phyloP scores from a whole-genome alignment of 2,797 vertebrate genomes.

The Falco biarmicus region DNA sequence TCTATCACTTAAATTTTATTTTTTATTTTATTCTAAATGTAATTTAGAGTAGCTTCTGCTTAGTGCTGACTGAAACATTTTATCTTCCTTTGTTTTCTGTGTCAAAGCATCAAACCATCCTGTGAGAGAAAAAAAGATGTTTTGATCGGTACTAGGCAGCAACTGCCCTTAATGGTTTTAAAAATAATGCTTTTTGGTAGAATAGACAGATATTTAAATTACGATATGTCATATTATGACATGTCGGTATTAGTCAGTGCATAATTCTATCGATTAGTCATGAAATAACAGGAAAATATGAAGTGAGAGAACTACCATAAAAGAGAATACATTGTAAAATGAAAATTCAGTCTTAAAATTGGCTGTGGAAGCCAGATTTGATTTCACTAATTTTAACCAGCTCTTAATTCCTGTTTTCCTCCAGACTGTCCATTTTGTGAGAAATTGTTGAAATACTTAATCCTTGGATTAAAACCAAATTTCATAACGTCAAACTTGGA shows the following conservation, averaged over 20 bases:
- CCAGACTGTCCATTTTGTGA: not conserved
- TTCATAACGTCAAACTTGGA: not conserved
- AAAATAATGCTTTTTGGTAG: not conserved
- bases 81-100: not conserved
- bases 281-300: not conserved
- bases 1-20: not conserved
- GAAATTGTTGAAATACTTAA: not conserved
- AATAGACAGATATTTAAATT: not conserved
- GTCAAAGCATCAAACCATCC: slow-evolving; percentile 23
- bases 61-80: not conserved
- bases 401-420: not conserved
- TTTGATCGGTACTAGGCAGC: slow-evolving; percentile 4
- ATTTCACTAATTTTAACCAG: not conserved
- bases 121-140: not conserved
- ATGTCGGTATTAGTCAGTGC: not conserved
- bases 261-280: slow-evolving; percentile 9
- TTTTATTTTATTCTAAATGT: not conserved
- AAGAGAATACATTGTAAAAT: not conserved
- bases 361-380: not conserved
- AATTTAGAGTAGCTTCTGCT: not conserved
- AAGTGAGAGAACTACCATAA: not conserved
- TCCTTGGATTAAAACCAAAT: not conserved
- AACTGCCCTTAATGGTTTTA: slow-evolving; percentile 15
- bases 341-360: not conserved
- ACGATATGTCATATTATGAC: slow-evolving; percentile 6